phyloP scores from a whole-genome alignment of 2,888 invertebrate genomes.

The Caradrina kadenii region DNA sequence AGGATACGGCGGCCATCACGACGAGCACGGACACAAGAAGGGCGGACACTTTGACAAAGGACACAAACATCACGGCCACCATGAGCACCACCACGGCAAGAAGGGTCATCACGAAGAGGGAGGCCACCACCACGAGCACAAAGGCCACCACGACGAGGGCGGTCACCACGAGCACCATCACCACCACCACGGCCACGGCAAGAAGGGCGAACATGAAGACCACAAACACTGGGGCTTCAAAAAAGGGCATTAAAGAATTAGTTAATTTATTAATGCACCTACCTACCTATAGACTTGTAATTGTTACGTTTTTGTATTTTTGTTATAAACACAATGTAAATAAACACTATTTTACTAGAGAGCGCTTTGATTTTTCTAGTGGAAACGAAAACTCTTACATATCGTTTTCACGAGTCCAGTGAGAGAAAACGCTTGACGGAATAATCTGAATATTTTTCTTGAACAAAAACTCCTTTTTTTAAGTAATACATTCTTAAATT shows the following conservation, averaged over 20 bases:
- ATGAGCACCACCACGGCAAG: constrained; percentile 95
- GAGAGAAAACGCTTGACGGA: too few species aligned
- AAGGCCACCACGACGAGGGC: constrained; percentile 94
- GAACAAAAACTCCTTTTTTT: neutral
- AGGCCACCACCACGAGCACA: constrained; percentile 94
- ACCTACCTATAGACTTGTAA: constrained; percentile 38
- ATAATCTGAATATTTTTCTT: neutral
- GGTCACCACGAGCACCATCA: constrained; percentile 95
- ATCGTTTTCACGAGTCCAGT: neutral
- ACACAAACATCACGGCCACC: constrained; percentile 94
- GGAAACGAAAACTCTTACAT: neutral
- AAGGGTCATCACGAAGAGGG: constrained; percentile 95
- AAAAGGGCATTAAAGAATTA: constrained; percentile 83
- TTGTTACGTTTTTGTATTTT: constrained; percentile 57
- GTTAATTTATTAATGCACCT: constrained; percentile 41
- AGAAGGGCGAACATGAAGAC: constrained; percentile 94
- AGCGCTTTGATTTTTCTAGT: constrained; percentile 12
- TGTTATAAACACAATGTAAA: constrained; percentile 62
- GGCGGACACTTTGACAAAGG: constrained; percentile 95
- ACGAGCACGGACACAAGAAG: constrained; percentile 94
- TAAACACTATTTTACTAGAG: constrained; percentile 58
- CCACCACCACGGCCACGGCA: constrained; percentile 93
- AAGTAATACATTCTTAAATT: neutral
- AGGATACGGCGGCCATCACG: constrained; percentile 94
- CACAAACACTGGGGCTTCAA: constrained; percentile 95